These are phyloP conservation scores for Rhynchonycteris naso DNA, from an alignment of 2,797 vertebrate genomes.

Conservation along the genomic window DNA sequence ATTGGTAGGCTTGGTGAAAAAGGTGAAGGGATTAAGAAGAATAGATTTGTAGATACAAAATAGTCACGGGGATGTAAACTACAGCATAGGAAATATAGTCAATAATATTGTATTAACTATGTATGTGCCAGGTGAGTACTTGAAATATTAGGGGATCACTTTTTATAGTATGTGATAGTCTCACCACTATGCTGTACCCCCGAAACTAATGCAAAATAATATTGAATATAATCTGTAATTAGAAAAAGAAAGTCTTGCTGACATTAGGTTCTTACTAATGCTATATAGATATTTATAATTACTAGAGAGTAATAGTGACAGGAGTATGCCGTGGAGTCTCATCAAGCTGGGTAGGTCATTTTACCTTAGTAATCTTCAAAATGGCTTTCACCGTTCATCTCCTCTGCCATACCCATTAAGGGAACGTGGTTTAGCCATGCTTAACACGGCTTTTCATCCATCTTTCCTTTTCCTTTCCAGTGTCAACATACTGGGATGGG, in stretches of 20 bases:
- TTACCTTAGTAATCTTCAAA: neutral
- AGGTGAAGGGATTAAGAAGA: neutral
- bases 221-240: neutral
- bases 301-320: neutral
- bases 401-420: neutral
- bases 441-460: neutral
- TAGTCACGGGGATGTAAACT: neutral
- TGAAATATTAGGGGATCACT: neutral
- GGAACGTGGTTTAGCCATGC: neutral
- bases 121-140: neutral
- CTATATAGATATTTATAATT: neutral
- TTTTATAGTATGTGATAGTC: neutral
- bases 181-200: neutral
- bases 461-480: neutral
- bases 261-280: conserved; percentile 21
- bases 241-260: neutral
- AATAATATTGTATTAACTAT: neutral
- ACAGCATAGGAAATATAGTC: neutral
- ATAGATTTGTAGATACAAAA: neutral
- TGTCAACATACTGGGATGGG: neutral
- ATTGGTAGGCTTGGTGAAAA: neutral
- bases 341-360: neutral
- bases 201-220: neutral
- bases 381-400: neutral
- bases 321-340: neutral